Percentiles rank a stretch among this genome's conserved stretches.
Evolutionary conservation across 2,113 vertebrate species (phyloP).

Genomic region (Zeus faber): DNA sequence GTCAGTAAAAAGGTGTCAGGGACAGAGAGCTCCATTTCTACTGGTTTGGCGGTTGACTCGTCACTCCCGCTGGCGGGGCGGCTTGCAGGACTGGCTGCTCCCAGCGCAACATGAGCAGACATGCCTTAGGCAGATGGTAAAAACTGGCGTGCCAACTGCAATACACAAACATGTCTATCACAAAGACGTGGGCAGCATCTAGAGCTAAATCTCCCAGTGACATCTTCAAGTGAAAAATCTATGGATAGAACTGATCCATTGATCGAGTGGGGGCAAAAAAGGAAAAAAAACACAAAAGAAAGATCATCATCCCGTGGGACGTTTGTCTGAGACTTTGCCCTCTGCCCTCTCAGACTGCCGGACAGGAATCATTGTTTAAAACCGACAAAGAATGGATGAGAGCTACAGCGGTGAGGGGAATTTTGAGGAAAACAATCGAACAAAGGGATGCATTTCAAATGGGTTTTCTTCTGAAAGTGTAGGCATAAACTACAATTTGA

Average conservation of each 20-base stretch:
- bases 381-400: constrained; percentile 50
- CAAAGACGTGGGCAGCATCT: constrained; percentile 28
- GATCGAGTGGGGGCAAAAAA: constrained; percentile 29
- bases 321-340: constrained; percentile 38
- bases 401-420: constrained; percentile 52
- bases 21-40: too few species aligned
- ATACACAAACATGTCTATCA: constrained; percentile 31
- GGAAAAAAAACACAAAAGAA: too few species aligned
- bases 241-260: constrained; percentile 25
- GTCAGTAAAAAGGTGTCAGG: too few species aligned
- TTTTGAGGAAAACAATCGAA: constrained; percentile 50
- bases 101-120: constrained; percentile 12
- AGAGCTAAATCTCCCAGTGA: constrained; percentile 29
- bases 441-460: constrained; percentile 54
- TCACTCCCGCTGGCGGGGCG: constrained; percentile 16
- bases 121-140: neutral
- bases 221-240: constrained; percentile 16
- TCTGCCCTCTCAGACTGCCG: constrained; percentile 30
- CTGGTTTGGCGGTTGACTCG: constrained; percentile 8
- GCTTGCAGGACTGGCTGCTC: constrained; percentile 9
- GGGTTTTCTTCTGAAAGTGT: constrained; percentile 31
- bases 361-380: constrained; percentile 50
- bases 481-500: too few species aligned
- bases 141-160: constrained; percentile 14
- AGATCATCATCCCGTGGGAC: constrained; percentile 27